Evolutionary conservation across 30 jellyfish, hydroid and myxozoan species (phyloP).

Genomic region (Cassiopea andromeda): DNA sequence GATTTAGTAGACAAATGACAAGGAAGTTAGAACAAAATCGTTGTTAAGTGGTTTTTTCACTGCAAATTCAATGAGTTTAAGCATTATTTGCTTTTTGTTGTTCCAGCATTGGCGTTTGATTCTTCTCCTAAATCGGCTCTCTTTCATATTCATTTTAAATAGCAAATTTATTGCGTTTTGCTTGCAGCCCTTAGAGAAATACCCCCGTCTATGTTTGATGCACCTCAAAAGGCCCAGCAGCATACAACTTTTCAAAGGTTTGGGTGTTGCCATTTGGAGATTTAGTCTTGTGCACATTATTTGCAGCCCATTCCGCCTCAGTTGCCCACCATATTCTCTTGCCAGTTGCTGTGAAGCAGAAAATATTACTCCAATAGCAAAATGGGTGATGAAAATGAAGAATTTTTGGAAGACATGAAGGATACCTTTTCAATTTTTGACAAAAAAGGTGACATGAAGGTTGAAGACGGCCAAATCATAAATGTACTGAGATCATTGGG

Average conservation of each 20-base stretch:
- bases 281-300: neutral
- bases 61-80: no score
- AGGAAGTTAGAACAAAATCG: no score
- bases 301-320: neutral
- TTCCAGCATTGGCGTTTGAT: neutral
- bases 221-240: constrained; percentile 26
- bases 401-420: constrained; percentile 85
- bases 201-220: constrained; percentile 29
- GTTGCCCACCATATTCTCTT: neutral
- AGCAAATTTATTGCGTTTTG: constrained; percentile 2
- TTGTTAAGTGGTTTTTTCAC: no score
- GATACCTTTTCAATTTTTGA: constrained; percentile 90
- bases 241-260: constrained; percentile 12
- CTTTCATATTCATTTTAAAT: neutral
- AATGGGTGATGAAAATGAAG: constrained; percentile 90
- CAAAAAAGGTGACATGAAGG: constrained; percentile 93
- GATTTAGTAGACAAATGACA: no score
- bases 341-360: neutral
- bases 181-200: no score
- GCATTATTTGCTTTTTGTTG: neutral
- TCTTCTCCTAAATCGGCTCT: neutral
- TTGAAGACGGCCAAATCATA: constrained; percentile 64
- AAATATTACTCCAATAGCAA: neutral
- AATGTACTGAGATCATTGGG: constrained; percentile 92
- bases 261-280: constrained; percentile 11